These are phyloP conservation scores for Zoanthus sociatus DNA, from an alignment of 92 coral and sea anemone genomes.

Conservation along the genomic window DNA sequence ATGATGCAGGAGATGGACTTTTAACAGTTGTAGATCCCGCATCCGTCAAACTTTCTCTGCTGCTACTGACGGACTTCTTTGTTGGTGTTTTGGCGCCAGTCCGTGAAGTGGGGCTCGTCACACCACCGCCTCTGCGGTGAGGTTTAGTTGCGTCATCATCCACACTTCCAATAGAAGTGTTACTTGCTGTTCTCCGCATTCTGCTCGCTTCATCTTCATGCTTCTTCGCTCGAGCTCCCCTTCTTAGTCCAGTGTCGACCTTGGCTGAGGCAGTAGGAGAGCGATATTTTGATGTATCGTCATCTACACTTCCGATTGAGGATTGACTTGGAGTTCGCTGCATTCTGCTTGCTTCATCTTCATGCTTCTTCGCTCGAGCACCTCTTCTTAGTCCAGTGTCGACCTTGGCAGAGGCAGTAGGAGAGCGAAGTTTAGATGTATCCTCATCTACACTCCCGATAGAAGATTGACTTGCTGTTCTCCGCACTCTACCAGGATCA, in stretches of 20 bases:
- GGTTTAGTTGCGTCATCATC: slow-evolving; percentile 22
- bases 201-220: slow-evolving; percentile 52
- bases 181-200: slow-evolving; percentile 68
- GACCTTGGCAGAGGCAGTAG: slow-evolving; percentile 65
- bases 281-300: neutral
- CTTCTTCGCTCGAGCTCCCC: slow-evolving; percentile 46
- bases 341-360: slow-evolving; percentile 42
- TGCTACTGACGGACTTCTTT: slow-evolving; percentile 38
- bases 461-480: slow-evolving; percentile 79
- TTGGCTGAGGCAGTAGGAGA: slow-evolving; percentile 62
- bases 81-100: slow-evolving; percentile 37
- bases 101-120: slow-evolving; percentile 40
- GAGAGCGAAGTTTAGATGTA: neutral
- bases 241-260: slow-evolving; percentile 51
- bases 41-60: slow-evolving; percentile 40
- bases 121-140: slow-evolving; percentile 40
- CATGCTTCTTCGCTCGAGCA: slow-evolving; percentile 51
- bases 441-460: slow-evolving; percentile 67
- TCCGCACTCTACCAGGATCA: slow-evolving; percentile 40
- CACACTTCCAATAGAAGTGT: slow-evolving; percentile 78
- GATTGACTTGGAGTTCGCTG: slow-evolving; percentile 74
- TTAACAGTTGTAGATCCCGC: neutral
- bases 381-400: slow-evolving; percentile 51
- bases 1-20: slow-evolving; percentile 26
- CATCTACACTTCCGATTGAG: slow-evolving; percentile 72